Evolutionary conservation across 2,797 vertebrate genomes (phyloP).

Genomic region (Typhlichthys subterraneus): DNA sequence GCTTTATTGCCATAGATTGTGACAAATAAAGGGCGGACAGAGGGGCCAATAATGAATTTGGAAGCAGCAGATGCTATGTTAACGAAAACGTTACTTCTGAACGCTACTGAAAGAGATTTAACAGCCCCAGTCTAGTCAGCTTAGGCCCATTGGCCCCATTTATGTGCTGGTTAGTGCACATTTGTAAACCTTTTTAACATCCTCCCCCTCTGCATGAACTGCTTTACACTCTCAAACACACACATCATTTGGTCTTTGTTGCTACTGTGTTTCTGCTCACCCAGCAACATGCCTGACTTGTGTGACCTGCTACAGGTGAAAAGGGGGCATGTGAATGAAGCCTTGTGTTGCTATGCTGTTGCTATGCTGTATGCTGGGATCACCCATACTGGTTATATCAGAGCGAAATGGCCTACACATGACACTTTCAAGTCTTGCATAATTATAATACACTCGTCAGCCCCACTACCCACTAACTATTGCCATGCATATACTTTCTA

Average conservation of each 20-base stretch:
- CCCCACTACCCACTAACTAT: too few relatives aligned
- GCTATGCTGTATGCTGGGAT: constrained; percentile 28
- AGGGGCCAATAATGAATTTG: too few relatives aligned
- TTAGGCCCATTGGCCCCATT: constrained; percentile 10
- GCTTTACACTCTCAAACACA: constrained; percentile 4
- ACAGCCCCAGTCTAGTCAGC: not conserved
- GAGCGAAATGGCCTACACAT: too few relatives aligned
- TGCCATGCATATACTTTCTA: too few relatives aligned
- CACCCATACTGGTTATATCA: constrained; percentile 1
- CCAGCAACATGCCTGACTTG: constrained; percentile 50
- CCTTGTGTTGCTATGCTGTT: constrained; percentile 30
- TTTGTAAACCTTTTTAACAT: constrained; percentile 7
- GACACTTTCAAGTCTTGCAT: too few relatives aligned
- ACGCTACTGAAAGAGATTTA: too few relatives aligned
- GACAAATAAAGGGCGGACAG: too few relatives aligned
- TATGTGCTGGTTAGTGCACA: constrained; percentile 31
- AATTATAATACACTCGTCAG: too few relatives aligned
- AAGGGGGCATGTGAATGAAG: constrained; percentile 36
- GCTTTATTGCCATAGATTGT: too few relatives aligned
- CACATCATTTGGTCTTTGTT: constrained; percentile 32
- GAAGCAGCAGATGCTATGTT: too few relatives aligned
- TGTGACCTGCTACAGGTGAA: constrained; percentile 27
- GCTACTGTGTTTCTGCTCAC: constrained; percentile 47
- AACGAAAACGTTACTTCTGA: too few relatives aligned
- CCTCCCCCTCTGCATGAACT: not conserved